A percentile compares a stretch with the other conserved stretches of the same genome.
Conservation (phyloP, 2,888 invertebrate species). For the Rhogogaster chlorosoma region DNA sequence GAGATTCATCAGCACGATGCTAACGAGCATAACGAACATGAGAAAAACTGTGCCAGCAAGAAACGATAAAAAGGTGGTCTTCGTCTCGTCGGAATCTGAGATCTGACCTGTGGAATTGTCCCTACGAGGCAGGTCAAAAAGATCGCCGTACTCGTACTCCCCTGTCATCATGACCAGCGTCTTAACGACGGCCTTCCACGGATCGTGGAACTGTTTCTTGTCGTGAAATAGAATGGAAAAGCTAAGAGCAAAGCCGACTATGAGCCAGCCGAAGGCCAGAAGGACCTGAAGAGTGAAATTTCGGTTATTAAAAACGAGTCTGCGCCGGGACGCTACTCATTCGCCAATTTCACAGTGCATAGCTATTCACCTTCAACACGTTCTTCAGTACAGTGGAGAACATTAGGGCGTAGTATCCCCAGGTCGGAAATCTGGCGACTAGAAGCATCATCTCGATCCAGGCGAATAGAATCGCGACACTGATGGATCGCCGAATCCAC, state of each 20-base stretch:
- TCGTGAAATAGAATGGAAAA: conserved; percentile 80
- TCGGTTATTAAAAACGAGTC: neutral
- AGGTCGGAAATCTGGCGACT: conserved; percentile 79
- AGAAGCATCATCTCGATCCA: conserved; percentile 81
- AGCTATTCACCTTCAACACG: conserved; percentile 77
- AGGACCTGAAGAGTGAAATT: conserved; percentile 74
- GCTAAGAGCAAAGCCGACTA: conserved; percentile 80
- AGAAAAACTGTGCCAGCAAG: conserved; percentile 78
- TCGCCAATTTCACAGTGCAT: neutral
- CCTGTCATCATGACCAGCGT: conserved; percentile 82
- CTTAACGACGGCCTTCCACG: conserved; percentile 77
- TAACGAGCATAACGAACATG: conserved; percentile 79
- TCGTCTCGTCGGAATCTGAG: neutral
- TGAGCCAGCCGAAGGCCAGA: conserved; percentile 79
- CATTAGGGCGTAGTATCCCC: conserved; percentile 81
- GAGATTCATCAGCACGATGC: conserved; percentile 81
- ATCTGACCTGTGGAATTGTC: neutral
- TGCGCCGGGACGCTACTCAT: neutral
- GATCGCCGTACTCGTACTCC: conserved; percentile 79
- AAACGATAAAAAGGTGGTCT: conserved; percentile 62
- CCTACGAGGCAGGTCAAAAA: conserved; percentile 67
- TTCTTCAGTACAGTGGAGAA: conserved; percentile 80
- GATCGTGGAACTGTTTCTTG: conserved; percentile 75
- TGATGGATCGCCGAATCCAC: conserved; percentile 74
- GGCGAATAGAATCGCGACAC: conserved; percentile 78